These are phyloP conservation scores for Ciconia stormi DNA, from an alignment of 2,113 vertebrate genomes.

Conservation along the genomic window DNA sequence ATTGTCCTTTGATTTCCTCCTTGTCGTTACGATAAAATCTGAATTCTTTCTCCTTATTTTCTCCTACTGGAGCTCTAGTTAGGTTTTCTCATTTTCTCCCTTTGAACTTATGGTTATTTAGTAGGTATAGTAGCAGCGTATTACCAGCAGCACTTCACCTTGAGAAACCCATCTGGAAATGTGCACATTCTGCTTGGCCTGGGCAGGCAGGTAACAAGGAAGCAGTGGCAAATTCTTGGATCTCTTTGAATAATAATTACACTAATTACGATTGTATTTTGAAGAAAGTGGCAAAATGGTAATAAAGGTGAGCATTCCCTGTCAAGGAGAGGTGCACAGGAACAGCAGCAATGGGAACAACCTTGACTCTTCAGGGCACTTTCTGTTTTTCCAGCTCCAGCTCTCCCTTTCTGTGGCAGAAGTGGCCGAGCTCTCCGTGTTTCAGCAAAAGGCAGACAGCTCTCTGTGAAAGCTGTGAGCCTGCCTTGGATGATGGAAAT, in stretches of 20 bases:
- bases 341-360: neutral
- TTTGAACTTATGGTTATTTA: neutral
- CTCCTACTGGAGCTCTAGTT: neutral
- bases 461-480: neutral
- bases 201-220: neutral
- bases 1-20: constrained; percentile 31
- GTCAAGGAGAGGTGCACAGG: neutral
- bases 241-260: neutral
- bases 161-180: neutral
- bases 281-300: neutral
- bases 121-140: neutral
- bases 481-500: neutral
- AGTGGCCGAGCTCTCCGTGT: neutral
- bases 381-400: neutral
- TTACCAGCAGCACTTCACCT: neutral
- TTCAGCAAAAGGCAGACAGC: neutral
- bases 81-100: neutral
- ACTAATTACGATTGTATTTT: neutral
- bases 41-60: neutral
- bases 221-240: neutral
- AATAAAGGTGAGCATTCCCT: neutral
- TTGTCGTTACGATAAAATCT: neutral
- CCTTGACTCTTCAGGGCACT: neutral
- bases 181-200: neutral
- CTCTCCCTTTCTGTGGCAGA: neutral